These are phyloP conservation scores for Cyanoliseus patagonus DNA, from an alignment of 2,113 vertebrate species.

Conservation along the genomic window DNA sequence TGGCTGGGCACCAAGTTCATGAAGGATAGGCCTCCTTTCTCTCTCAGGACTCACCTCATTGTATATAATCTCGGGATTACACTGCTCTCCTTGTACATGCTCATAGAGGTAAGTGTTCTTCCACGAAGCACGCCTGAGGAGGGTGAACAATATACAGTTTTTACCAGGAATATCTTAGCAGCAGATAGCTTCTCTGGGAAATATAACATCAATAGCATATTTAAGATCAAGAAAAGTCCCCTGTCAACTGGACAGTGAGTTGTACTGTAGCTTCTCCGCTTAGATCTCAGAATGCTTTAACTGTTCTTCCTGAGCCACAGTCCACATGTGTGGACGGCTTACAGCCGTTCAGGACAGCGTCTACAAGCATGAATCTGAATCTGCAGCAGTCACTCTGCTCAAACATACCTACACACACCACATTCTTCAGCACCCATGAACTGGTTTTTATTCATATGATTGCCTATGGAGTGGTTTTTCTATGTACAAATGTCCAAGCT, in stretches of 20 bases:
- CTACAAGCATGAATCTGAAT: background rate
- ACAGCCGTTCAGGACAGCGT: background rate
- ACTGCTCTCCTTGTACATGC: slow-evolving; percentile 86
- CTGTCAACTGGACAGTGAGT: background rate
- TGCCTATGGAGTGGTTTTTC: background rate
- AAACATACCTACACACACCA: background rate
- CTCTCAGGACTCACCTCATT: slow-evolving; percentile 80
- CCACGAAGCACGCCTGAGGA: accelerated
- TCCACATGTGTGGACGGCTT: background rate
- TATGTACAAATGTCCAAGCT: background rate
- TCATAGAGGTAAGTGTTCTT: slow-evolving; percentile 80
- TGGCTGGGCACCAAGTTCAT: slow-evolving; percentile 83
- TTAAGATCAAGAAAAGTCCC: background rate
- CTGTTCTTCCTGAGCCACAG: background rate
- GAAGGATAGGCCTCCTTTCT: slow-evolving; percentile 82
- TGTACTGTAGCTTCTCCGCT: background rate
- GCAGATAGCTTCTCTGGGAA: background rate
- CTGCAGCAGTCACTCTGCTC: background rate
- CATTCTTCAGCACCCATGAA: background rate
- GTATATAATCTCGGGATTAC: slow-evolving; percentile 86
- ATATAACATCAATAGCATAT: background rate
- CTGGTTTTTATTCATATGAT: background rate
- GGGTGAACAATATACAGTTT: background rate
- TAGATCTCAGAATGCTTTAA: background rate
- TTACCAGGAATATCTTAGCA: background rate